These are phyloP conservation scores for Entomobrya proxima DNA, from an alignment of 2,888 invertebrate genomes.

Conservation along the genomic window DNA sequence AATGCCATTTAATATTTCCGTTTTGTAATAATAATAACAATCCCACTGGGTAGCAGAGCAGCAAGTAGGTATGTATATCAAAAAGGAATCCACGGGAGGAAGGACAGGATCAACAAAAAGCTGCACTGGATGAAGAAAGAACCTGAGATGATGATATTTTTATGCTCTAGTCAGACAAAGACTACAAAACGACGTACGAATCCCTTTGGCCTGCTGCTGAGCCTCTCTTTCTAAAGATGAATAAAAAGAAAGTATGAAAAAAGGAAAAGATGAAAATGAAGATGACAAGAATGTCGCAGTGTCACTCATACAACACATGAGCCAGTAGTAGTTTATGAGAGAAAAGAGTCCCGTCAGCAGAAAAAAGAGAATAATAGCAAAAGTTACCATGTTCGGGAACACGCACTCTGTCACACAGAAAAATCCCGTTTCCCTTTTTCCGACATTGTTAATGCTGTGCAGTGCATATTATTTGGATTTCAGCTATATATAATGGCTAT, in stretches of 20 bases:
- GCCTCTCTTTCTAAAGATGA: neutral
- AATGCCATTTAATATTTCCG: neutral
- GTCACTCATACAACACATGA: slow-evolving; percentile 57
- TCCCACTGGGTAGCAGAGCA: neutral
- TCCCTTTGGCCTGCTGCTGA: slow-evolving; percentile 11
- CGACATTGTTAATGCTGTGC: neutral
- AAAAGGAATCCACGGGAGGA: neutral
- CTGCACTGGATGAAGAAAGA: slow-evolving; percentile 11
- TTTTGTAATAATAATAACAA: slow-evolving; percentile 15
- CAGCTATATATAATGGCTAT: slow-evolving; percentile 25
- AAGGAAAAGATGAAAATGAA: slow-evolving; percentile 47
- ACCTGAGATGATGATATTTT: slow-evolving; percentile 7
- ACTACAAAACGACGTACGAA: neutral
- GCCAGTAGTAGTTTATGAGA: neutral
- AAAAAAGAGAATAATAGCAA: slow-evolving; percentile 1
- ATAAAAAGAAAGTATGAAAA: neutral
- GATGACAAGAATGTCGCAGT: slow-evolving; percentile 60
- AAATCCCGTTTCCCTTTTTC: slow-evolving; percentile 15
- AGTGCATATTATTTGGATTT: slow-evolving; percentile 17
- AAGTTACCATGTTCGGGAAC: neutral
- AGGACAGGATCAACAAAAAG: slow-evolving; percentile 8
- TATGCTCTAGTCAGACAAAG: neutral
- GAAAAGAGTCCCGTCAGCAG: slow-evolving; percentile 36
- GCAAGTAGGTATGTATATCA: no score
- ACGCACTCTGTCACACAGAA: neutral